Base-by-base conservation (phyloP, 2,888 invertebrate species). In the Megaustenia siamemsis region DNA sequence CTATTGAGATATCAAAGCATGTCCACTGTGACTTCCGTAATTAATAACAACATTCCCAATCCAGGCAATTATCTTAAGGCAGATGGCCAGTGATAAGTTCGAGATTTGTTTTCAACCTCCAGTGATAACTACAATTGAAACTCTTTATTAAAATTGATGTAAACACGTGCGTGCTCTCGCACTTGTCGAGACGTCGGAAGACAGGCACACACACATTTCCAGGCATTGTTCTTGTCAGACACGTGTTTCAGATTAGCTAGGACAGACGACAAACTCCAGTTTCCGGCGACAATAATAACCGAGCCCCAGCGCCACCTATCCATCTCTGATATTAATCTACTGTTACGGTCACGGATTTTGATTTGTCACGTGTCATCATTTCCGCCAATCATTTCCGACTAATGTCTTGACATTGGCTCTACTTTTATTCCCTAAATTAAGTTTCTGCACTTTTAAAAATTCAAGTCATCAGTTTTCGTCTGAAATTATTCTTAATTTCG, bases 221-320 rank as follows among this genome's bases (percentile, higher is more conserved):
- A 66, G 2, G 24, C 21, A 18, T 18, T 24, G 43, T 80, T 35
- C 28, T 69, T 40, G 49, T 40, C 63, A 38, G 35, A 49, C 80
- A 49, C 68, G 80, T 80, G 80, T 68, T 49, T 53, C n/a, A 43
- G 80, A 80, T 80, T 80, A 43, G 68, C 35, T n/a, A 49, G 35
- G 35, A 10, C 82, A 24, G 18, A 32, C 63, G 73, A 82, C 82
- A 73, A 53, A 21, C 43, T 49, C 60, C 4, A 24, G 53, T 56
- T 38, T 81, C 60, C 40, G 38, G 56, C 28, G 73, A 28, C 60
- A 49, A 40, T 43, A 32, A 49, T 75, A 24, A 73, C 49, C 66
- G n/a, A n/a, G 10, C 6, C 45, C 66, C 24, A 40, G 24, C 45
- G 21, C 35, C 63, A 45, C 75, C 43, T 73, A 82, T 45, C 75